phyloP scores from a whole-genome alignment of 2,888 invertebrate species.

The Carabus problematicus region DNA sequence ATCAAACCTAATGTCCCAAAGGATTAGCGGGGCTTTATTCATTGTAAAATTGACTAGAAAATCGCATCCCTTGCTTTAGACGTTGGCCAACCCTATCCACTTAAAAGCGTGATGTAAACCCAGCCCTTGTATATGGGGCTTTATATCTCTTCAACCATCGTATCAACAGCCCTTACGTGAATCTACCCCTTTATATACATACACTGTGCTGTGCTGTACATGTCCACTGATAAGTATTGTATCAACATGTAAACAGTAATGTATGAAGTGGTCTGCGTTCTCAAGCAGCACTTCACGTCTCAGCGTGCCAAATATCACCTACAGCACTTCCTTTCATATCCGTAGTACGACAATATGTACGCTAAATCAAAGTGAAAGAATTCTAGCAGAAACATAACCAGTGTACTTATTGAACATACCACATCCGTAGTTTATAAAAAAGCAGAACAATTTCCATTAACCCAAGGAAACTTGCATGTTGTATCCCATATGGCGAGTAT shows the following conservation, averaged over 20 bases:
- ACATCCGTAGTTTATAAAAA: too few relatives aligned
- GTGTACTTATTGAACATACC: too few relatives aligned
- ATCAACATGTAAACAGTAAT: constrained; percentile 58
- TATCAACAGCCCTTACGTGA: constrained; percentile 44
- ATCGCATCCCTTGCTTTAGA: constrained; percentile 55
- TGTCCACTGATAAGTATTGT: constrained; percentile 50
- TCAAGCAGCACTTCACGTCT: background rate
- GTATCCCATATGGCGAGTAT: constrained; percentile 35
- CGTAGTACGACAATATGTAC: background rate
- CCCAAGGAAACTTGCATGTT: constrained; percentile 30
- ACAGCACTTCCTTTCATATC: background rate
- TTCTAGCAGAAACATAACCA: too few relatives aligned
- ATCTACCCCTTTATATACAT: constrained; percentile 15
- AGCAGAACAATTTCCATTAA: constrained; percentile 34
- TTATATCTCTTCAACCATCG: background rate
- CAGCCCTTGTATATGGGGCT: constrained; percentile 44
- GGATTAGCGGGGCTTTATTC: constrained; percentile 52
- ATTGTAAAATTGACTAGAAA: constrained; percentile 60
- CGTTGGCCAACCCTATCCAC: constrained; percentile 51
- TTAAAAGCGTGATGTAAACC: constrained; percentile 52
- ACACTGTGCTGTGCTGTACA: background rate
- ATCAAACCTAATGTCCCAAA: constrained; percentile 39
- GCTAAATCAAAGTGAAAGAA: too few relatives aligned
- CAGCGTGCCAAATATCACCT: too few relatives aligned
- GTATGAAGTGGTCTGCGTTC: constrained; percentile 46